Evolutionary conservation across 2,888 invertebrate genomes (phyloP).

Genomic region (Thumatha senex): DNA sequence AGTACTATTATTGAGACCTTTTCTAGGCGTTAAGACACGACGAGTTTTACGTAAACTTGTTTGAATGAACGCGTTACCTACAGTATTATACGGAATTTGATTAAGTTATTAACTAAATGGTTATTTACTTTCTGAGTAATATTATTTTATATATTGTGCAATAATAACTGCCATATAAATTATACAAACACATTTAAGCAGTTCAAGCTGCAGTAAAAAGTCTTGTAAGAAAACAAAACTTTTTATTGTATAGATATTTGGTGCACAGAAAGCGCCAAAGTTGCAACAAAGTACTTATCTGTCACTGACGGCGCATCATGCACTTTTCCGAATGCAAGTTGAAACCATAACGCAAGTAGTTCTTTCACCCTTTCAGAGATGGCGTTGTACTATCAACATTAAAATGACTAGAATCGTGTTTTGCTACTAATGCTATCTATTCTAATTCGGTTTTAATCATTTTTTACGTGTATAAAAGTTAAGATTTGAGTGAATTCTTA

Average conservation of each 20-base stretch:
- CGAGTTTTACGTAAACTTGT: conserved; percentile 36
- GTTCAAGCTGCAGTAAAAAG: no score
- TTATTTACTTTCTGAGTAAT: no score
- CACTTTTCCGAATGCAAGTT: conserved; percentile 48
- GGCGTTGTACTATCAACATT: conserved; percentile 41
- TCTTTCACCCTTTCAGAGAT: conserved; percentile 60
- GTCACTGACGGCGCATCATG: conserved; percentile 44
- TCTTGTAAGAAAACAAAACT: neutral
- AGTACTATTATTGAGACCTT: no score
- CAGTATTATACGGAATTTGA: conserved; percentile 30
- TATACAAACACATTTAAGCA: neutral
- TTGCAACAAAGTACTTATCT: conserved; percentile 8
- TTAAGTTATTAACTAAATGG: conserved; percentile 32
- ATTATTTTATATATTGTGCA: conserved; percentile 3
- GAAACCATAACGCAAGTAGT: conserved; percentile 43
- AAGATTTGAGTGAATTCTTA: neutral
- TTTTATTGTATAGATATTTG: neutral
- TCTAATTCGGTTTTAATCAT: neutral
- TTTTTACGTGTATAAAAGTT: neutral
- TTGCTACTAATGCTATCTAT: neutral
- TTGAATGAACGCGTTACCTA: conserved; percentile 35
- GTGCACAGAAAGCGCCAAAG: neutral
- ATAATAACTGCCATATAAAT: neutral
- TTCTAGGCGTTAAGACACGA: conserved; percentile 30
- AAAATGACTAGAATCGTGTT: neutral